Conservation (phyloP, 2,888 invertebrate genomes). For the Ormia ochracea region DNA sequence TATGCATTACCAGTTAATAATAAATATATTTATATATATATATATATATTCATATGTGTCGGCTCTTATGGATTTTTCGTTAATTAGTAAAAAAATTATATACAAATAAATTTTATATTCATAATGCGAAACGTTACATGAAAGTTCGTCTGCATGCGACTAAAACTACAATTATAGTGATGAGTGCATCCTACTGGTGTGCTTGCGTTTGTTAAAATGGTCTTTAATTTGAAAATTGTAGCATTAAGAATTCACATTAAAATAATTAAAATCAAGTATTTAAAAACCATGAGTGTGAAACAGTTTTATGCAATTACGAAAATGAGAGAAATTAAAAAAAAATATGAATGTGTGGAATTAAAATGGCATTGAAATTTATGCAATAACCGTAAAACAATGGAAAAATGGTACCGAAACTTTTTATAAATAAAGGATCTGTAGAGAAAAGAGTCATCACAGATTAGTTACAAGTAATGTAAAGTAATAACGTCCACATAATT, state of each 20-base stretch:
- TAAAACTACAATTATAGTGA: neutral
- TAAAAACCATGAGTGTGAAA: constrained; percentile 56
- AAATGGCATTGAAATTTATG: constrained; percentile 28
- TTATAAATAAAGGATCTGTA: neutral
- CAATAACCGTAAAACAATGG: neutral
- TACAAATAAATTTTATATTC: too few relatives aligned
- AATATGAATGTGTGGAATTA: neutral
- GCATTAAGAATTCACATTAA: constrained; percentile 49
- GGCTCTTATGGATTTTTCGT: too few relatives aligned
- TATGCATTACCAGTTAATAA: too few relatives aligned
- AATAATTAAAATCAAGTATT: constrained; percentile 58
- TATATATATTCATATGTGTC: too few relatives aligned
- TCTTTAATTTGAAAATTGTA: constrained; percentile 35
- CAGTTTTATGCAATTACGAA: constrained; percentile 55
- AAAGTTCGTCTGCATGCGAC: neutral
- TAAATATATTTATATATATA: too few relatives aligned
- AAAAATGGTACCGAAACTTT: neutral
- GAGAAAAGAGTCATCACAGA: too few relatives aligned
- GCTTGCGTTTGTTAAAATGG: constrained; percentile 10
- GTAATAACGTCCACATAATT: too few relatives aligned
- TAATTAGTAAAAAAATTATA: too few relatives aligned
- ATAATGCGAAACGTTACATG: neutral
- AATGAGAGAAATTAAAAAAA: constrained; percentile 22
- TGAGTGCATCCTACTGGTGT: neutral
- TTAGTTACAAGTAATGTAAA: too few relatives aligned